Conservation (phyloP, 2,888 invertebrate genomes). For the Ceramica pisi region DNA sequence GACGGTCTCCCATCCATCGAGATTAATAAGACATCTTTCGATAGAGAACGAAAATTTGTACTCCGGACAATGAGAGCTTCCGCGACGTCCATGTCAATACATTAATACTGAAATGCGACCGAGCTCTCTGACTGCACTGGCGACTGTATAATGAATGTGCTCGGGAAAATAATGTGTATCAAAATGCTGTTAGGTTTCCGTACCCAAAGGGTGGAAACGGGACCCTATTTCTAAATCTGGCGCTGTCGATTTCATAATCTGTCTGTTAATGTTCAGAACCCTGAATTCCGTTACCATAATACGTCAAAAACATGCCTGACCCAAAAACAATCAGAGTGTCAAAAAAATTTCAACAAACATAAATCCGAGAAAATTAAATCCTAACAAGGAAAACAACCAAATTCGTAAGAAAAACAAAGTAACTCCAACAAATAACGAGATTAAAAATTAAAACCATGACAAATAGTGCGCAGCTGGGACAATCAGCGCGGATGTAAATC, state of each 20-base stretch:
- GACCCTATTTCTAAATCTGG: too few relatives aligned
- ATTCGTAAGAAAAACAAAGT: conserved; percentile 31
- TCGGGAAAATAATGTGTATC: conserved; percentile 1
- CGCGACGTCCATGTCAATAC: conserved; percentile 20
- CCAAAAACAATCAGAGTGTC: neutral
- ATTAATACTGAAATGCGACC: conserved; percentile 13
- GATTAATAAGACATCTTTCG: too few relatives aligned
- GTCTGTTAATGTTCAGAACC: neutral
- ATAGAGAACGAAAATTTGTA: conserved; percentile 25
- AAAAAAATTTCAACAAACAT: conserved; percentile 1
- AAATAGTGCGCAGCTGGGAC: conserved; percentile 54
- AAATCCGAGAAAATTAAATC: conserved; percentile 13
- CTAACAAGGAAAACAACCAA: conserved; percentile 25
- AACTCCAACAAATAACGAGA: conserved; percentile 49
- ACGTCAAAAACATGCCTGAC: neutral
- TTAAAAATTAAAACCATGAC: conserved; percentile 48
- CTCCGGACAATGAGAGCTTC: conserved; percentile 14
- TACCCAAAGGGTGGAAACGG: neutral
- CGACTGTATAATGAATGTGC: conserved; percentile 9
- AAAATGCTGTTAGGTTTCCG: neutral
- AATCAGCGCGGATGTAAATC: conserved; percentile 51
- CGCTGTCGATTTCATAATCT: neutral
- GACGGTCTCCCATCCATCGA: too few relatives aligned
- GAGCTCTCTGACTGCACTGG: neutral
- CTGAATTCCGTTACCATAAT: neutral